Percentiles rank a stretch among this genome's conserved stretches.
These are phyloP conservation scores for Myanophis thanlyinensis DNA, from an alignment of 2,113 vertebrate species.

Conservation along the genomic window DNA sequence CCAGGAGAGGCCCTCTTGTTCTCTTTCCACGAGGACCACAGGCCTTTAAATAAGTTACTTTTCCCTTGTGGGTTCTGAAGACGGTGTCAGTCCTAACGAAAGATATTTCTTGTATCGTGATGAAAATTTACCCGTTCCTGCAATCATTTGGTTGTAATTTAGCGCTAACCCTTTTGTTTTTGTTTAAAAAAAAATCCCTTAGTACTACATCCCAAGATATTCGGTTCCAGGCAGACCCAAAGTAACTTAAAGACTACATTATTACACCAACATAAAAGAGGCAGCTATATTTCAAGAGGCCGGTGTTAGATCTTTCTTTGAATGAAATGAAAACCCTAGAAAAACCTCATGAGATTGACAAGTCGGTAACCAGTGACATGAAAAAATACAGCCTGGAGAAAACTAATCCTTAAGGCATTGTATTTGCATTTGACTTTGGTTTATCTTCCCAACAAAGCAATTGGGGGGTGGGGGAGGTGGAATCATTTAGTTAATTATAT, in stretches of 20 bases:
- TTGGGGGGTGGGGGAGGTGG: no score
- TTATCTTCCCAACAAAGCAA: not conserved
- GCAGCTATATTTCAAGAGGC: not conserved
- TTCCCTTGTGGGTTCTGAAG: not conserved
- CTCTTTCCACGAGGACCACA: not conserved
- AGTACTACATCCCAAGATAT: no score
- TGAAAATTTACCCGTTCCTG: not conserved
- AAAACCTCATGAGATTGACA: not conserved
- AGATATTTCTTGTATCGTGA: not conserved
- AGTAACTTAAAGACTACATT: not conserved
- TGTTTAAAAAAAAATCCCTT: not conserved
- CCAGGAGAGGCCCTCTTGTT: not conserved
- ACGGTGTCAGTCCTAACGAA: not conserved
- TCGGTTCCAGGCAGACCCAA: not conserved
- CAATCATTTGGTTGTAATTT: not conserved
- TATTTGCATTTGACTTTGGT: fast-evolving
- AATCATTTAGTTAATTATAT: fast-evolving
- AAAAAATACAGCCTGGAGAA: not conserved
- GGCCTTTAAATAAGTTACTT: not conserved
- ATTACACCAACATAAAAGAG: no score
- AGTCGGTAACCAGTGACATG: not conserved
- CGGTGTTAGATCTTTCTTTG: not conserved
- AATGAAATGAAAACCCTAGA: not conserved
- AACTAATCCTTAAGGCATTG: not conserved
- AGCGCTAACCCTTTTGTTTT: not conserved